Evolutionary conservation across 1,140 invertebrate genomes (phyloP).

Genomic region (Tetramorium alpestre): DNA sequence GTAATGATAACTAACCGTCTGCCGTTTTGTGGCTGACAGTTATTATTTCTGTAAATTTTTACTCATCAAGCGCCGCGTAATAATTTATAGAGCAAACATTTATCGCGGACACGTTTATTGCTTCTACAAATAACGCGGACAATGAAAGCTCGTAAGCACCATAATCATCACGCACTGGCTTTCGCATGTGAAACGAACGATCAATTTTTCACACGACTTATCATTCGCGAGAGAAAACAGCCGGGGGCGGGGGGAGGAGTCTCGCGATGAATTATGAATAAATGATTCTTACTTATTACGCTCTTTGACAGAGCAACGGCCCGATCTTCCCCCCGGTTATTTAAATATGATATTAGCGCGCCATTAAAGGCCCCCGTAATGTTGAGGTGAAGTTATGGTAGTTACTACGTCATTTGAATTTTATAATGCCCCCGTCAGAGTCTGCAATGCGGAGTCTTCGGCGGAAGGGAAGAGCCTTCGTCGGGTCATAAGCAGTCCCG

Average conservation of each 20-base stretch:
- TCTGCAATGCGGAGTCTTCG: neutral
- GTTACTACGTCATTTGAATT: constrained; percentile 38
- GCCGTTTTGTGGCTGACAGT: neutral
- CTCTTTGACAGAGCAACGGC: constrained; percentile 16
- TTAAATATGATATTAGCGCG: constrained; percentile 45
- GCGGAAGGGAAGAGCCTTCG: neutral
- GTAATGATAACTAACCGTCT: neutral
- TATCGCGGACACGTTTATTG: constrained; percentile 2
- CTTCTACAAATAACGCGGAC: neutral
- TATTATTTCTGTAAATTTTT: constrained; percentile 23
- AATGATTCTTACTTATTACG: constrained; percentile 37
- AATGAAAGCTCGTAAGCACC: neutral
- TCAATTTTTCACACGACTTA: constrained; percentile 28
- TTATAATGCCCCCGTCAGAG: constrained; percentile 4
- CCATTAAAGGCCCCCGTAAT: constrained; percentile 17
- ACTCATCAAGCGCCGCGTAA: neutral
- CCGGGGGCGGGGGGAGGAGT: neutral
- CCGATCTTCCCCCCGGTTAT: constrained; percentile 33
- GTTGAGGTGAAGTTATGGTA: constrained; percentile 24
- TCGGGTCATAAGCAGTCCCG: constrained; percentile 17
- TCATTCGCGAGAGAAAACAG: constrained; percentile 12
- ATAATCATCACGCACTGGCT: neutral
- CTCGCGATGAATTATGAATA: constrained; percentile 51
- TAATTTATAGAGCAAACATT: constrained; percentile 16
- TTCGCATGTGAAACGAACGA: constrained; percentile 14